phyloP scores from a whole-genome alignment of 2,113 vertebrate species.

The Nesospiza acunhae region DNA sequence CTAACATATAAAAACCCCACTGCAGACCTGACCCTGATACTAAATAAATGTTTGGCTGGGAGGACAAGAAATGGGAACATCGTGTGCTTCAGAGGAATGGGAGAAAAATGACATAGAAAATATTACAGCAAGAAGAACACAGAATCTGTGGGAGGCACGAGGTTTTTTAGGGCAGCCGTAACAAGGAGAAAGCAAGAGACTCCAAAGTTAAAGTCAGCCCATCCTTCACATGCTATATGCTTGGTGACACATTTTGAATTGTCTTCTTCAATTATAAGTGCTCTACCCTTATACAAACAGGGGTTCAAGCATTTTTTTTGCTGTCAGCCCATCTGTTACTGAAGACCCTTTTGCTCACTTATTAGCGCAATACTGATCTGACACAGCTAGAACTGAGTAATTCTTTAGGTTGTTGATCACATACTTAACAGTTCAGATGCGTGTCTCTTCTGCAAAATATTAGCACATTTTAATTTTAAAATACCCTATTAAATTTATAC shows the following conservation, averaged over 20 bases:
- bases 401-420: not conserved
- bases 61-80: constrained; percentile 64
- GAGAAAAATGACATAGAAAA: constrained; percentile 66
- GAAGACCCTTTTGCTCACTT: not conserved
- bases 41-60: constrained; percentile 62
- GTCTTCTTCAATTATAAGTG: not conserved
- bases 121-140: constrained; percentile 36
- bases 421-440: not conserved
- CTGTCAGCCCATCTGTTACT: not conserved
- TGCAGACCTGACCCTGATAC: constrained; percentile 67
- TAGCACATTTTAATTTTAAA: not conserved
- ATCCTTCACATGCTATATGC: not conserved
- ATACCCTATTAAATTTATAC: not conserved
- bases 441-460: not conserved
- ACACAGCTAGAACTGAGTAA: not conserved
- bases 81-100: constrained; percentile 40
- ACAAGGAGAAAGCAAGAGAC: constrained; percentile 30
- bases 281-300: not conserved
- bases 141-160: constrained; percentile 15
- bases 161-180: constrained; percentile 28
- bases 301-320: not conserved
- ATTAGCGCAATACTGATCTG: not conserved
- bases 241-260: constrained; percentile 5
- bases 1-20: constrained; percentile 39
- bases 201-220: constrained; percentile 22